Evolutionary conservation across 2,888 invertebrate genomes (phyloP).

Genomic region (Litoditis marina): DNA sequence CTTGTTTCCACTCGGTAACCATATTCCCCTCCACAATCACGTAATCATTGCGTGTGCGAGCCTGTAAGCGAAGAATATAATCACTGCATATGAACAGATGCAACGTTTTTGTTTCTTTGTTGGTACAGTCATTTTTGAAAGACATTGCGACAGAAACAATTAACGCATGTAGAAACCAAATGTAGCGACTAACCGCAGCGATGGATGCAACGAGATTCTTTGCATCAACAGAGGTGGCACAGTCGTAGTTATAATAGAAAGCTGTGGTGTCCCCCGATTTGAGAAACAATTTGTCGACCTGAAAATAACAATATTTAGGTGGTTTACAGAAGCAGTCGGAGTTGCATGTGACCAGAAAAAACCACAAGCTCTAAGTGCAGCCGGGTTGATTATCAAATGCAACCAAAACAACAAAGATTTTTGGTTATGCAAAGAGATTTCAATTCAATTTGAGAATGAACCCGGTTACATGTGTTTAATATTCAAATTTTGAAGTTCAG

Average conservation of each 20-base stretch:
- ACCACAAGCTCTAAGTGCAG: background rate
- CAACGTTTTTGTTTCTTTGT: too few species aligned
- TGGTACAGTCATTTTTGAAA: background rate
- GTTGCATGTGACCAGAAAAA: too few species aligned
- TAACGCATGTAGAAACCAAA: too few species aligned
- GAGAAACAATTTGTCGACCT: constrained; percentile 24
- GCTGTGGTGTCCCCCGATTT: constrained; percentile 11
- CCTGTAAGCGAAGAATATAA: constrained; percentile 11
- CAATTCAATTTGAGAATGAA: too few species aligned
- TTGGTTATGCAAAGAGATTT: too few species aligned
- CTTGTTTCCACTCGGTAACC: constrained; percentile 49
- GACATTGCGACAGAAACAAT: too few species aligned
- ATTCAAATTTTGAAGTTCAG: background rate
- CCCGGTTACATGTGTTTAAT: too few species aligned
- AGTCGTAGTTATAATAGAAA: constrained; percentile 45
- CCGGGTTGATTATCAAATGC: background rate
- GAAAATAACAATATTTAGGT: constrained; percentile 1
- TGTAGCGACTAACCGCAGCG: background rate
- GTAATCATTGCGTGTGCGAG: constrained; percentile 23
- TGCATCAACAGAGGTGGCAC: constrained; percentile 12
- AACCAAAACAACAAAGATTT: background rate
- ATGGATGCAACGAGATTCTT: background rate
- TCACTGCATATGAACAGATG: background rate
- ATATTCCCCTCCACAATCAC: constrained; percentile 58
- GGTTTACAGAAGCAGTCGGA: too few species aligned